Evolutionary conservation across 2,797 vertebrate genomes (phyloP).

Genomic region (Rhynchotus rufescens): DNA sequence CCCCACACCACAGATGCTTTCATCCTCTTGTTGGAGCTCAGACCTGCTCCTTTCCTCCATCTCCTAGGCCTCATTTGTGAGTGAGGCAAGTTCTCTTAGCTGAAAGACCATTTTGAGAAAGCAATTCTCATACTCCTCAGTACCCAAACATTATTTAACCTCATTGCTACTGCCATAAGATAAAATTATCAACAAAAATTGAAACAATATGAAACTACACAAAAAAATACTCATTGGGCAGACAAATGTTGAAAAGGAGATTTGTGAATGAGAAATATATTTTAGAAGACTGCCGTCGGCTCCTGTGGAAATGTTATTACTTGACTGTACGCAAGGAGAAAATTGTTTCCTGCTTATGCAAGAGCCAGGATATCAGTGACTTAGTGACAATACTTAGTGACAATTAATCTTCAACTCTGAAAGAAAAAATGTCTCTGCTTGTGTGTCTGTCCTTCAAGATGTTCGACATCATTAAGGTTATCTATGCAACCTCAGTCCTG

Average conservation of each 20-base stretch:
- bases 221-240: background rate
- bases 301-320: background rate
- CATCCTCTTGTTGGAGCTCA: background rate
- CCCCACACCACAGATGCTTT: background rate
- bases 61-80: fast-evolving
- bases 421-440: background rate
- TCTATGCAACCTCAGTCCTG: background rate
- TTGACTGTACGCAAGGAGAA: background rate
- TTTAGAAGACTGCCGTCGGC: background rate
- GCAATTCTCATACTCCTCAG: background rate
- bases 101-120: background rate
- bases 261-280: background rate
- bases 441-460: background rate
- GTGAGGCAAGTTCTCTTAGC: fast-evolving
- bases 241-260: background rate
- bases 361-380: background rate
- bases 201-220: background rate
- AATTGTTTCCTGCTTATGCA: background rate
- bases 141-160: background rate
- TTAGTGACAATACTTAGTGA: background rate
- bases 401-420: background rate
- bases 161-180: background rate
- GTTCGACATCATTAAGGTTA: background rate
- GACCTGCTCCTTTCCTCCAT: background rate
- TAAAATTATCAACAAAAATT: background rate